Base-by-base conservation (phyloP, 2,113 vertebrate genomes). In the Calidris pugnax region DNA sequence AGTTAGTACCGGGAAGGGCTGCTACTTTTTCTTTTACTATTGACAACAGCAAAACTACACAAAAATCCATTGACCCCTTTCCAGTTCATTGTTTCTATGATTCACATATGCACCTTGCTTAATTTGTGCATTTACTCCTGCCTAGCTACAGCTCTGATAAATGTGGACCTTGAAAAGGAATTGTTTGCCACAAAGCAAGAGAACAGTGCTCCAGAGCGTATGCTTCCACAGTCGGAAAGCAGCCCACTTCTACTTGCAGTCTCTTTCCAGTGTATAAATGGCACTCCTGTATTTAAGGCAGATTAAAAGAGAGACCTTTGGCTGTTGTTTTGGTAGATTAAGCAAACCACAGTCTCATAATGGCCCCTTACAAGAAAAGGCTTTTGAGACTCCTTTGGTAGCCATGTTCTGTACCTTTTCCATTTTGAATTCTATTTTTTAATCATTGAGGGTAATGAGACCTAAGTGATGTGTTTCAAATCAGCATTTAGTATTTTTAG, bases 401-500 rank as follows among this genome's bases (percentile, higher is more conserved):
- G 59, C 45, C 18, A 27, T 24, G 10, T 80, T 73, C 32, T 76
- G 9, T 89, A 85, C n/a, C 32, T 57, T 78, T 63, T 21, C 21
- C 3, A 26, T 53, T 92, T 71, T 53, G 2, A 22, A 8, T 35
- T 53, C 2, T 53, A 48, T 55, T 79, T 82, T 75, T 10, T 21
- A 67, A 47, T 82, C 55, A 19, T 3, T 51, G 30, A 39, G 27
- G 19, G 2, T 77, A 62, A 41, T 91, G 33, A 48, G 30, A 30
- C 47, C 12, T 53, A 45, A 85, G 17, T 69, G 87, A 62, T 67
- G 24, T 48, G 12, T 78, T 95, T 91, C 51, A 43, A 81, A 23
- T 85, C 69, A 78, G 19, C n/a, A 32, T 72, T 79, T 82, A 79
- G 39, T 92, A 64, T 90, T 95, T 85, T 79, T 88, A 68, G 47